Base-by-base conservation (phyloP, 1,140 invertebrate species). In the Pygmarrhopalites habei region DNA sequence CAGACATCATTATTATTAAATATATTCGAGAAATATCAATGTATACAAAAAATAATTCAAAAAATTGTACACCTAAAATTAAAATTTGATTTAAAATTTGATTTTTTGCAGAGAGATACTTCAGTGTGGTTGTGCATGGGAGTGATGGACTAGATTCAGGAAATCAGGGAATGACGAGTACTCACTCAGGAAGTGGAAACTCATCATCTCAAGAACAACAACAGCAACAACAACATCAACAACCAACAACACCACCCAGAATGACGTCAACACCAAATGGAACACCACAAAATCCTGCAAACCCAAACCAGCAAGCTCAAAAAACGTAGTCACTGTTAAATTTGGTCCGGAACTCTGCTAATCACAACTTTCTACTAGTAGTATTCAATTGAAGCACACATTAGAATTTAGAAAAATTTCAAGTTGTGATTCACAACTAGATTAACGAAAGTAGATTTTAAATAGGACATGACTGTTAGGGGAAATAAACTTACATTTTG, bases 71-170 rank as follows among this genome's bases (percentile, higher is more conserved):
- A n/a, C n/a, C n/a, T n/a, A n/a, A n/a, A n/a, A n/a, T n/a, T n/a
- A n/a, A n/a, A n/a, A n/a, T n/a, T n/a, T n/a, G n/a, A n/a, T n/a
- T n/a, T n/a, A n/a, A n/a, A n/a, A n/a, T n/a, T n/a, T n/a, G n/a
- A n/a, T n/a, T n/a, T 62, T 17, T 67, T 70, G 12, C 71, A 77
- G 76, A 77, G 62, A 73, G 76, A 35, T 77, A 75, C 67, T 77
- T 77, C 73, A 74, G 72, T 62, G 72, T 75, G 39, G 76, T 77
- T 53, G 75, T 77, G 51, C 75, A 77, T 67, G 73, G 68, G 61
- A 75, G 66, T 65, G 75, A 76, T 21, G 46, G 46, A 21, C 46
- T 49, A 23, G 51, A 59, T 56, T 26, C 47, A 44, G 32, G 26
- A 29, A 58, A 68, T 49, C 49, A 58, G 57, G 65, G 30, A 41